These are phyloP conservation scores for Pyrochroa serraticornis DNA, from an alignment of 2,888 invertebrate species.

Conservation along the genomic window DNA sequence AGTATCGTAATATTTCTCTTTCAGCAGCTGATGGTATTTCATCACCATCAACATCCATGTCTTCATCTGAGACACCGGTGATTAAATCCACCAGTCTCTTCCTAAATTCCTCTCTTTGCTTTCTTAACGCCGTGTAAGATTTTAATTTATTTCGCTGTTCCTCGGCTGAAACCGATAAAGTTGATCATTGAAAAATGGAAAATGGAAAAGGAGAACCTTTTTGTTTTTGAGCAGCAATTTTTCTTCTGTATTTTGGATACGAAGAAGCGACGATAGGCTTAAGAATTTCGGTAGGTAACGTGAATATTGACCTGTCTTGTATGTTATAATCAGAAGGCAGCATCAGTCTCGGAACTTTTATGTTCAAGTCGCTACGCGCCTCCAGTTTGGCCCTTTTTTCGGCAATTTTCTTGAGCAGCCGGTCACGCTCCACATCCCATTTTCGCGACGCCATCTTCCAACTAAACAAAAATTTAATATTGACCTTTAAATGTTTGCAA, in stretches of 20 bases:
- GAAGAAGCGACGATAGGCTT: conserved; percentile 53
- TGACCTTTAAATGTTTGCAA: too few relatives aligned
- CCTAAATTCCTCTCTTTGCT: conserved; percentile 83
- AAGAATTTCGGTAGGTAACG: conserved; percentile 67
- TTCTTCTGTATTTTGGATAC: conserved; percentile 51
- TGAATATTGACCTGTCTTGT: conserved; percentile 64
- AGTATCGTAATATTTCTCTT: conserved; percentile 77
- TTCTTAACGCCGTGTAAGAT: conserved; percentile 71
- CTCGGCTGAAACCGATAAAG: conserved; percentile 58
- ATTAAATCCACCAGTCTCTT: conserved; percentile 79
- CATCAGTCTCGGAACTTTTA: conserved; percentile 62
- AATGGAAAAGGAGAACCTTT: conserved; percentile 41
- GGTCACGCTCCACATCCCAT: conserved; percentile 53
- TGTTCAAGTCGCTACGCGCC: conserved; percentile 58
- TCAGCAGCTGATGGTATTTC: conserved; percentile 68
- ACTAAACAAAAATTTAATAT: too few relatives aligned
- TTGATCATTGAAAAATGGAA: conserved; percentile 11
- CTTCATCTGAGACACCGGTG: conserved; percentile 63
- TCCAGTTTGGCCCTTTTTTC: conserved; percentile 56
- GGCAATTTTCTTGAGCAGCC: conserved; percentile 59
- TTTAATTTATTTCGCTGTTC: conserved; percentile 55
- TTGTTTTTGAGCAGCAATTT: conserved; percentile 52
- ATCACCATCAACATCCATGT: conserved; percentile 57
- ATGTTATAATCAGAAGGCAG: conserved; percentile 66
- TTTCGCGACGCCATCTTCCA: conserved; percentile 39